Conservation (phyloP, 2,113 vertebrate genomes). For the Petroica traversi region DNA sequence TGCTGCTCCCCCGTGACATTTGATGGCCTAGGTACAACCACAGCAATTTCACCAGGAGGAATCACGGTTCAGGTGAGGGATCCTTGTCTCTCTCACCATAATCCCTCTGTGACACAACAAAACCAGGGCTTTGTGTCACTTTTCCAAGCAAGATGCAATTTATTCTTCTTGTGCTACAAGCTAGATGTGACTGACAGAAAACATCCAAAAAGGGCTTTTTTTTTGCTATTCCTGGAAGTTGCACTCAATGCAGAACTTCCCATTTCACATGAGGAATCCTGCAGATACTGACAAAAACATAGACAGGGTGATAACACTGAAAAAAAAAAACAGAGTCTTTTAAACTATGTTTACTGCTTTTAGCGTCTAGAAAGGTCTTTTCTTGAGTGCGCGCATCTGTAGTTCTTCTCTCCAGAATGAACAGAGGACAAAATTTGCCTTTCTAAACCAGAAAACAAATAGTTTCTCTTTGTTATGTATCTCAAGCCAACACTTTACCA, state of each 20-base stretch:
- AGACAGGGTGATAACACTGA: not conserved
- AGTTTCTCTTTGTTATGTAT: not conserved
- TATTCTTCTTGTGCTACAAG: not conserved
- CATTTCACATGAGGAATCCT: not conserved
- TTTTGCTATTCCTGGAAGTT: not conserved
- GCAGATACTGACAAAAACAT: not conserved
- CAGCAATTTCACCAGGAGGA: not conserved
- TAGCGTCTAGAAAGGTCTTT: not conserved
- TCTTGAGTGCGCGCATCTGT: not conserved
- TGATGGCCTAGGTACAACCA: not conserved
- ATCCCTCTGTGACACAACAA: not conserved
- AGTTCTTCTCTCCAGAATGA: not conserved
- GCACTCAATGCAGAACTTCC: not conserved
- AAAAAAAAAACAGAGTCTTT: not conserved
- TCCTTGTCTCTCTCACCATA: not conserved
- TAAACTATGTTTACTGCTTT: not conserved
- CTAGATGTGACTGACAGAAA: not conserved
- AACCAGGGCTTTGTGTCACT: not conserved
- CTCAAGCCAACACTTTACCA: not conserved
- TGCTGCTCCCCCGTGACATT: not conserved
- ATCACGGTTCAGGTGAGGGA: not conserved
- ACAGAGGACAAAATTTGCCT: not conserved
- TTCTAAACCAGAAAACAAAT: not conserved
- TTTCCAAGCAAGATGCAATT: not conserved
- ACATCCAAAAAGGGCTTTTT: not conserved